Base-by-base conservation (phyloP, 1,140 invertebrate genomes). In the Papilio glaucus region DNA sequence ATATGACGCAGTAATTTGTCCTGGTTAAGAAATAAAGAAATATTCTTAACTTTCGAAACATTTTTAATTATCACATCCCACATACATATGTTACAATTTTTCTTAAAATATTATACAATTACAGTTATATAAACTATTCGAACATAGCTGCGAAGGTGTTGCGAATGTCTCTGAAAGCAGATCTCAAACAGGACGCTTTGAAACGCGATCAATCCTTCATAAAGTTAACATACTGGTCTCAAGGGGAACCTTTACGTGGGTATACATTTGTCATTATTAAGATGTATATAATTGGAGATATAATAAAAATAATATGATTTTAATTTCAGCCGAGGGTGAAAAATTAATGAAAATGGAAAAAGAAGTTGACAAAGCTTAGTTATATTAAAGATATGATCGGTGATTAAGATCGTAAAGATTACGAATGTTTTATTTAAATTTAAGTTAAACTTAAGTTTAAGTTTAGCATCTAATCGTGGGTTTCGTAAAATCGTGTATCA, bases 121-220 rank as follows among this genome's bases (percentile, higher is more conserved):
- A 78, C 85, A 98, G 97, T 91, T 98, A 98, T 91, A 96, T 98
- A 78, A 97, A 97, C 86, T 98, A 97, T 85, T 98, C 97, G 7
- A 96, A 96, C 83, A 98, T 98, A 85, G 97, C 97, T 78, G 97
- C 97, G 5, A 95, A 93, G 83, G 89, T 96, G 13, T 92, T 98
- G 42, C 94, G 98, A n/a, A 94, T 95, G 82, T 95, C 96, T n/a
- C 90, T 98, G 53, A 98, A 98, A 90, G 75, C 94, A 0, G 96
- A 98, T 5, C 74, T 96, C 0, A 94, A 93, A 81, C 93, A 92
- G 1, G 97, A 97, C 18, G 97, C 97, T 33, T 81, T 90, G 0
- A 98, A 97, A 83, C 94, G 97, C 38, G 95, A 96, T 81, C 95
- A 95, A 62, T 94, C 94, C n/a, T 93, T 93, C 72, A 95, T 98